These are phyloP conservation scores for Esox lucius DNA, from an alignment of 2,797 vertebrate species.

Conservation along the genomic window DNA sequence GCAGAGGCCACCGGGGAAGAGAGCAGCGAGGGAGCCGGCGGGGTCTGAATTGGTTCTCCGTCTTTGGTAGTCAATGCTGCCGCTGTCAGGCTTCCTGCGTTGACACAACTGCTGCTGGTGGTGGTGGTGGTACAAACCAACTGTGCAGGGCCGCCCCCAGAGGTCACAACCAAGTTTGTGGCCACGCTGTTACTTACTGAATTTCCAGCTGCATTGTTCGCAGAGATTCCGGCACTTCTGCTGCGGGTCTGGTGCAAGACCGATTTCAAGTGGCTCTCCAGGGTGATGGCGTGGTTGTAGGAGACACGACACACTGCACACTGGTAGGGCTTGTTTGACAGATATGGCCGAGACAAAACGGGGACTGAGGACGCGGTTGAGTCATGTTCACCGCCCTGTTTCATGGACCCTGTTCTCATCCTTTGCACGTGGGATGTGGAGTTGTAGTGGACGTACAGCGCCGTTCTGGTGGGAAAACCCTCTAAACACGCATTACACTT, in stretches of 20 bases:
- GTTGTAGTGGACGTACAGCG: slow-evolving; percentile 88
- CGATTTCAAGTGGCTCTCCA: slow-evolving; percentile 87
- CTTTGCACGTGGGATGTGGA: slow-evolving; percentile 88
- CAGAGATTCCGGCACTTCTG: slow-evolving; percentile 76
- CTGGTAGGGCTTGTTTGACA: slow-evolving; percentile 89
- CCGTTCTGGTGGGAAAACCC: slow-evolving; percentile 85
- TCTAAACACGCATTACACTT: slow-evolving; percentile 90
- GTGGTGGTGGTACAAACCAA: slow-evolving; percentile 45
- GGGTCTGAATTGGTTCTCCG: slow-evolving; percentile 68
- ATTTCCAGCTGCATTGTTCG: slow-evolving; percentile 53
- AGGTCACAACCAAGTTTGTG: slow-evolving; percentile 53
- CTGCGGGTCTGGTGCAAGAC: slow-evolving; percentile 90
- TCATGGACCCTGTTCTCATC: slow-evolving; percentile 81
- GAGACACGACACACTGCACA: slow-evolving; percentile 89
- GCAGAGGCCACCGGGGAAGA: slow-evolving; percentile 78
- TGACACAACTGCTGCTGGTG: slow-evolving; percentile 62
- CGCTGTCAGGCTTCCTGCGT: slow-evolving; percentile 64
- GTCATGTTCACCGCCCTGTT: slow-evolving; percentile 59
- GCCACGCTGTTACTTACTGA: slow-evolving; percentile 48
- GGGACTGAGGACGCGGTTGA: slow-evolving; percentile 44
- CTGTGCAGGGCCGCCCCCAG: slow-evolving; percentile 60
- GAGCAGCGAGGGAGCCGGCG: slow-evolving; percentile 73
- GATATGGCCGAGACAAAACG: slow-evolving; percentile 68
- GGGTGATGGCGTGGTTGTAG: slow-evolving; percentile 91
- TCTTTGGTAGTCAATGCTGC: slow-evolving; percentile 67